Evolutionary conservation across 2,113 vertebrate genomes (phyloP), one percentile per base, ranked within the genome.

Genomic region (Chionis minor): DNA sequence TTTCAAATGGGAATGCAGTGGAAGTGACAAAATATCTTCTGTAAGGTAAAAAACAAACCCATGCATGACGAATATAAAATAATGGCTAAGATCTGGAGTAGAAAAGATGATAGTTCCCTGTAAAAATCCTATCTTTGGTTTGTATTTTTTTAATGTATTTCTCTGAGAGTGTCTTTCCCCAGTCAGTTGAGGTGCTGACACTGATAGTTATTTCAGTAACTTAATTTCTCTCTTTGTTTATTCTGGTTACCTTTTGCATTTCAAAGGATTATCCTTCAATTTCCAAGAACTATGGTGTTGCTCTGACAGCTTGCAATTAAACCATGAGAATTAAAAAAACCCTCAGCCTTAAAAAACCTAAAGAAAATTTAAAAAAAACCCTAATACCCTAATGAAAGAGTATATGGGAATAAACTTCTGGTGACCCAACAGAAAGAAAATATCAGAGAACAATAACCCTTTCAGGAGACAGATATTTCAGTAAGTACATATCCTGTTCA

Each of bases 371-470:
- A 32, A 89, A 75, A 33, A 54, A 75, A 59, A 5, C 8, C 24
- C 28, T 54, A 74, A 42, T 83, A 81, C 3, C 4, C 56, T 58
- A 81, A 45, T 67, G 73, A 94, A 94, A 62, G 30, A 51, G 32
- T 79, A 55, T 56, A 77, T 9, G 56, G 73, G n/a, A 89, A 82
- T 84, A 94, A 96, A 95, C 91, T 91, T 56, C 47, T 85, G 44
- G 73, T 87, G 86, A 97, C 88, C 77, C 56, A 94, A 56, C 7
- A 63, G 77, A 94, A 96, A 87, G 40, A 94, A 96, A 97, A 94
- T 72, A 84, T n/a, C 54, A 47, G 77, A 81, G 88, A 95, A 96
- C 94, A 97, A 96, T 96, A 92, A 94, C 73, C 65, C 86, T 95
- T 96, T 94, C 91, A 96, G 70, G 65, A 88, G 72, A 94, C 45